These are phyloP conservation scores for Xiphias gladius DNA, from an alignment of 2,113 vertebrate genomes.

Conservation along the genomic window DNA sequence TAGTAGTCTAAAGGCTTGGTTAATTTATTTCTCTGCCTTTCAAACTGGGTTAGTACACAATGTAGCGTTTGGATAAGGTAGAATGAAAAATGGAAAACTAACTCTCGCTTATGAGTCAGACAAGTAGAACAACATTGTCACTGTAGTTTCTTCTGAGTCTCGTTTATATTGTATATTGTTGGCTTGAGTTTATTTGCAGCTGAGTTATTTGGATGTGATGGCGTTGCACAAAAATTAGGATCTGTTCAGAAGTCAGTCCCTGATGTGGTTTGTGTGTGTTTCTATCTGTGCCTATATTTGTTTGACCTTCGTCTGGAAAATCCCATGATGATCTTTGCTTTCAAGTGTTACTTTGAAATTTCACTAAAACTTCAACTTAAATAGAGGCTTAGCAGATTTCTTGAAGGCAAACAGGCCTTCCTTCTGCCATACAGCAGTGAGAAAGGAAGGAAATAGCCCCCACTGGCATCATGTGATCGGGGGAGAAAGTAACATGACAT, in stretches of 20 bases:
- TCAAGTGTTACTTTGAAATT: background rate
- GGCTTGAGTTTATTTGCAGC: background rate
- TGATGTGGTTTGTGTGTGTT: slow-evolving; percentile 30
- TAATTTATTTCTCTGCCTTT: background rate
- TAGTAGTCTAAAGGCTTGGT: background rate
- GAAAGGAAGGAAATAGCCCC: slow-evolving; percentile 12
- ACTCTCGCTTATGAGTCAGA: background rate
- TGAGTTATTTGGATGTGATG: slow-evolving; percentile 3
- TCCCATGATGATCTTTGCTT: background rate
- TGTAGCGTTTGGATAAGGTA: background rate
- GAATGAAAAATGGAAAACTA: background rate
- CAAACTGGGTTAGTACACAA: background rate
- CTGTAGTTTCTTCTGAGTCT: background rate
- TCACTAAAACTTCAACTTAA: background rate
- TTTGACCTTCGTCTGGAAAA: background rate
- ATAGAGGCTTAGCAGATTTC: background rate
- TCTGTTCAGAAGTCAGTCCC: slow-evolving; percentile 11
- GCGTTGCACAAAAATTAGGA: slow-evolving; percentile 13
- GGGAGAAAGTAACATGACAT: background rate
- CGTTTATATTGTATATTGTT: background rate
- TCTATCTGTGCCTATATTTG: background rate
- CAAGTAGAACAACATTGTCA: background rate
- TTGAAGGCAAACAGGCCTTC: background rate
- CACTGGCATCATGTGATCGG: slow-evolving; percentile 27
- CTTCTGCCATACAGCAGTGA: slow-evolving; percentile 26